A percentile compares a stretch with the other conserved stretches of the same genome.
Conservation (phyloP, 2,888 invertebrate genomes). For the Xiphydria camelus region DNA sequence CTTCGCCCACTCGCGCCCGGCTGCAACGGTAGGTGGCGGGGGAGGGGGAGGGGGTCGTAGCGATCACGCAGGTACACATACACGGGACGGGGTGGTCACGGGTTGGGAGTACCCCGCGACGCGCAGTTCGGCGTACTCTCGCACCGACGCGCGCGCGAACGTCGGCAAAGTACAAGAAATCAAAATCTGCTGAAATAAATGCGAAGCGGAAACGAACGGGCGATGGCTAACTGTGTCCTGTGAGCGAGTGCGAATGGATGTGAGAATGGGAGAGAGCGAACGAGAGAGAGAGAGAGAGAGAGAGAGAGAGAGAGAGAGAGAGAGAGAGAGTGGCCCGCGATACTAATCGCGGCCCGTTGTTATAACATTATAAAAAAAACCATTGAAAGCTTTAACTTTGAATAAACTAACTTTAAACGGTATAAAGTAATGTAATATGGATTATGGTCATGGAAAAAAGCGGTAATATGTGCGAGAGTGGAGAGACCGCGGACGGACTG, state of each 20-base stretch:
- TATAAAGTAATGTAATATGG: conserved; percentile 32
- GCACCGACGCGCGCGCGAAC: no score
- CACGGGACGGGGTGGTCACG: no score
- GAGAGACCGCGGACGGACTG: conserved; percentile 4
- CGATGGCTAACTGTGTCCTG: conserved; percentile 26
- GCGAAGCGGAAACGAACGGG: conserved; percentile 21
- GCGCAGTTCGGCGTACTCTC: no score
- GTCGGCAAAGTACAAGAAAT: conserved; percentile 11
- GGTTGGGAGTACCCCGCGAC: no score
- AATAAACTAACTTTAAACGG: conserved; percentile 45
- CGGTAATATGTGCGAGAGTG: conserved; percentile 13
- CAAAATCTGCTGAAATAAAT: conserved; percentile 26
- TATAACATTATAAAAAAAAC: conserved; percentile 41
- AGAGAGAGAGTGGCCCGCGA: conserved; percentile 26
- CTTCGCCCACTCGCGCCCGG: no score
- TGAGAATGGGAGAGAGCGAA: no score
- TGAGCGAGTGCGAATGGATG: conserved; percentile 15
- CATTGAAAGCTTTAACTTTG: conserved; percentile 53
- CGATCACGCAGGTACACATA: no score
- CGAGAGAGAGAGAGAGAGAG: no score
- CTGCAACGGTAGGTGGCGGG: no score
- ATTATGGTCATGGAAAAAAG: conserved; percentile 7
- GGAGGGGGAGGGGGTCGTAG: no score
- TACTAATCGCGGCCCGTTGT: conserved; percentile 41
- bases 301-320: conserved; percentile 18